Conservation (phyloP, 1,140 invertebrate species). For the Cherax destructor region DNA sequence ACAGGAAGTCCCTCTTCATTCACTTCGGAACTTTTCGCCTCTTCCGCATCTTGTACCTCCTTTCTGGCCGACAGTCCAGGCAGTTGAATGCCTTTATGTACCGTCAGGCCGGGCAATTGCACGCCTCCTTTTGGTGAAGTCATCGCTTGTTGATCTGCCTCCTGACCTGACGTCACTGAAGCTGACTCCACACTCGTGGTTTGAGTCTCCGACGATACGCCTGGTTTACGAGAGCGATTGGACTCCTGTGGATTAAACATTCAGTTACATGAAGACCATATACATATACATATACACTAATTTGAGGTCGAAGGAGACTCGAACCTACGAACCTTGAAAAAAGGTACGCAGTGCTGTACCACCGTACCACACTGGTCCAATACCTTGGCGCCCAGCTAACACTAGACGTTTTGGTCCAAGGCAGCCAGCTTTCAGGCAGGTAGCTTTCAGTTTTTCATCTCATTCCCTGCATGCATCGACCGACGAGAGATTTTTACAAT, state of each 20-base stretch:
- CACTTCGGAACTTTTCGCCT: not conserved
- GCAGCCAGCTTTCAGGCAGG: too few species aligned
- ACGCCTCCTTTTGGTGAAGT: slow-evolving; percentile 31
- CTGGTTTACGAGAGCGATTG: slow-evolving; percentile 39
- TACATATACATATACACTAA: slow-evolving; percentile 26
- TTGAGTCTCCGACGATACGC: slow-evolving; percentile 27
- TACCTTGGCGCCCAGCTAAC: too few species aligned
- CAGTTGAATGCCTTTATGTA: slow-evolving; percentile 17
- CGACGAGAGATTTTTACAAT: too few species aligned
- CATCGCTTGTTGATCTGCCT: slow-evolving; percentile 1
- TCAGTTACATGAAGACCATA: not conserved
- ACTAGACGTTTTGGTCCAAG: too few species aligned
- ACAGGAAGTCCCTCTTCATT: slow-evolving; percentile 23
- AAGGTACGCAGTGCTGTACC: too few species aligned
- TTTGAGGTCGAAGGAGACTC: too few species aligned
- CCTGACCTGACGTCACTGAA: not conserved
- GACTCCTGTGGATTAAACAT: slow-evolving; percentile 30
- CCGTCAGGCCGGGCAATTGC: slow-evolving; percentile 32
- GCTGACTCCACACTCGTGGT: slow-evolving; percentile 6
- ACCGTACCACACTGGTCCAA: too few species aligned
- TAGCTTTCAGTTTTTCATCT: too few species aligned
- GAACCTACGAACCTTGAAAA: too few species aligned
- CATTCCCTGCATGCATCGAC: too few species aligned
- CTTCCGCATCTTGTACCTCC: not conserved
- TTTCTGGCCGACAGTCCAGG: not conserved